Evolutionary conservation across 2,888 invertebrate genomes (phyloP), one percentile per base, ranked within the genome.

Genomic region (Cephus nigrinus): DNA sequence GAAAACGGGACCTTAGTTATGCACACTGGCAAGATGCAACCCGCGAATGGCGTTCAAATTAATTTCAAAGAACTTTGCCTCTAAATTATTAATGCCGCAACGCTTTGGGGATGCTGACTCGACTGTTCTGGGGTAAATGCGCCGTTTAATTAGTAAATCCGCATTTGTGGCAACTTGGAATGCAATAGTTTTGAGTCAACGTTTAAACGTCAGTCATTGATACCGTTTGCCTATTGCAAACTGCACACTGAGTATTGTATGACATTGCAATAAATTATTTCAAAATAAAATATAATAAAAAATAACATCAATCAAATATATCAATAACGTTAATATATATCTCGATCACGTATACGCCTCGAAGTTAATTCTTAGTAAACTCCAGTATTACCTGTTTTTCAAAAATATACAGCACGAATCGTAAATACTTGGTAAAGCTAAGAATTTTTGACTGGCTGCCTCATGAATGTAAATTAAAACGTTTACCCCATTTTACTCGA

Each of bases 381-480:
- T 15, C 1, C 40, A 15, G 4, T 15, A 40, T 40, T 40, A 5
- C 15, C 40, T 40, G 15, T 4, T 40, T 40, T 40, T 40, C 4
- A 40, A 40, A 15, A 15, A 0, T 40, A 4, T 15, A 40, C 40
- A 40, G 15, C 0, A 1, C 40, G 1, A 15, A 40, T 4, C 40
- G 12, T 5, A 15, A 40, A 40, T 40, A 15, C 1, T 15, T 40
- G 40, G 15, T 15, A 4, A 15, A 40, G 40, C 84, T 82, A 85
- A 87, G 89, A 90, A 89, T 89, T 89, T 87, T 85, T 78, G 79
- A 77, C 75, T 78, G 80, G 80, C 80, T 12, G 84, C 84, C 89
- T 90, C 90, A 90, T 90, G 90, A 90, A 90, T 90, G 90, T 88
- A 90, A 90, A 90, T 90, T 89, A 90, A 90, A 90, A 88, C 85